Conservation (phyloP, 2,888 invertebrate genomes). For the Coleophora flavipennella region DNA sequence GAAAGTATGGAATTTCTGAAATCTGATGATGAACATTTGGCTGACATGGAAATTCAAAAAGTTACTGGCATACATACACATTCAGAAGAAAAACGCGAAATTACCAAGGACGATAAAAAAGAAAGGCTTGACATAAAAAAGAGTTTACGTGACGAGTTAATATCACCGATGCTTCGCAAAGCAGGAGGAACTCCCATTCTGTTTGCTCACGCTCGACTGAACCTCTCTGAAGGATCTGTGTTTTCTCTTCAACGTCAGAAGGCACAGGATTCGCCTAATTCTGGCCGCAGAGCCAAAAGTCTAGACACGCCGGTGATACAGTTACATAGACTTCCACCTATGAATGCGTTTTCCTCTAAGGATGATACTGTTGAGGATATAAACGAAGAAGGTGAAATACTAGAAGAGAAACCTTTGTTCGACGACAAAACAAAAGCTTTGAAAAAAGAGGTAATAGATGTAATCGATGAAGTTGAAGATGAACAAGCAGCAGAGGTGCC, state of each 20-base stretch:
- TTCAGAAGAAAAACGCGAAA: conserved; percentile 46
- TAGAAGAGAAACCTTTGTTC: conserved; percentile 73
- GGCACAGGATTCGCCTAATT: conserved; percentile 81
- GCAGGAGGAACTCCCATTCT: conserved; percentile 83
- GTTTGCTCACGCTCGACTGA: conserved; percentile 85
- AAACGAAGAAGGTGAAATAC: conserved; percentile 76
- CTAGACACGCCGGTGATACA: conserved; percentile 89
- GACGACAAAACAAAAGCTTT: conserved; percentile 40
- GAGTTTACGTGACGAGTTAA: conserved; percentile 77
- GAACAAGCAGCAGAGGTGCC: conserved; percentile 48
- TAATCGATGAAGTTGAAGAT: conserved; percentile 70
- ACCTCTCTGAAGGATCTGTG: conserved; percentile 88
- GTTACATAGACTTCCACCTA: conserved; percentile 82
- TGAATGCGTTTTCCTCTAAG: conserved; percentile 90
- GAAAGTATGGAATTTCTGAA: conserved; percentile 75
- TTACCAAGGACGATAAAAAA: conserved; percentile 35
- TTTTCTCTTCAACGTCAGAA: conserved; percentile 84
- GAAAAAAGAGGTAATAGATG: conserved; percentile 51
- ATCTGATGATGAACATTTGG: conserved; percentile 71
- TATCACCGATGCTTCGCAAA: conserved; percentile 79
- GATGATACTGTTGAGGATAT: conserved; percentile 88
- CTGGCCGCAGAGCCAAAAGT: conserved; percentile 85
- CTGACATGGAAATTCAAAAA: conserved; percentile 71
- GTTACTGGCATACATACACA: conserved; percentile 54
- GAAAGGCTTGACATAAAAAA: conserved; percentile 54